Evolutionary conservation across 2,888 invertebrate species (phyloP).

Genomic region (Volucella inanis): DNA sequence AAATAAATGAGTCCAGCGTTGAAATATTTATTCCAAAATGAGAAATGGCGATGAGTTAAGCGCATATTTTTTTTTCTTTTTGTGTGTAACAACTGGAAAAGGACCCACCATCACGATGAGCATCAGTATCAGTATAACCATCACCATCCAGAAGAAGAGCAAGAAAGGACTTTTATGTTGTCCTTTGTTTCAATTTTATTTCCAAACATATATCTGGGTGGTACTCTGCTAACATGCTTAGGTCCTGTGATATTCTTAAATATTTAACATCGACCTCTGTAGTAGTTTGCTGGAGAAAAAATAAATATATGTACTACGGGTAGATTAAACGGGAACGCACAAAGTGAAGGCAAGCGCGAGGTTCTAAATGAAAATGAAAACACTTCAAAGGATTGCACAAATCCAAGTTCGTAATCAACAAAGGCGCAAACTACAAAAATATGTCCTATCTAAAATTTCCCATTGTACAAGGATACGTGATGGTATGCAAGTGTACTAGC

Average conservation of each 20-base stretch:
- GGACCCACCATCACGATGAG: slow-evolving; percentile 23
- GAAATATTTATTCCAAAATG: slow-evolving; percentile 72
- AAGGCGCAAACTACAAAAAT: neutral
- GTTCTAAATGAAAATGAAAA: slow-evolving; percentile 45
- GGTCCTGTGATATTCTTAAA: slow-evolving; percentile 43
- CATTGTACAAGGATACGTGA: neutral
- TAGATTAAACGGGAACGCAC: neutral
- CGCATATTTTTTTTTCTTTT: slow-evolving; percentile 24
- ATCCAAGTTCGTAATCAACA: slow-evolving; percentile 40
- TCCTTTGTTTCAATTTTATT: slow-evolving; percentile 50
- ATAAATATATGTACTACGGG: neutral
- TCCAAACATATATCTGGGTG: neutral
- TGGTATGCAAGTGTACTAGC: too few relatives aligned
- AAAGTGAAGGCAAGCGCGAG: slow-evolving; percentile 2
- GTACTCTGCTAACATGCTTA: neutral
- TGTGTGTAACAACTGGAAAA: neutral
- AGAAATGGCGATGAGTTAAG: slow-evolving; percentile 71
- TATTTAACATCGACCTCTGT: slow-evolving; percentile 38
- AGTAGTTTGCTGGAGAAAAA: neutral
- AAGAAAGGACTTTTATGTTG: slow-evolving; percentile 27
- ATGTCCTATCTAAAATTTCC: neutral
- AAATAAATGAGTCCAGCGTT: slow-evolving; percentile 67
- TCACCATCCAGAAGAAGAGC: slow-evolving; percentile 11
- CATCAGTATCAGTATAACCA: slow-evolving; percentile 17
- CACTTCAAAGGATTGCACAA: slow-evolving; percentile 6